Evolutionary conservation across 2,797 vertebrate species (phyloP).

Genomic region (Hippopotamyrus pictus): DNA sequence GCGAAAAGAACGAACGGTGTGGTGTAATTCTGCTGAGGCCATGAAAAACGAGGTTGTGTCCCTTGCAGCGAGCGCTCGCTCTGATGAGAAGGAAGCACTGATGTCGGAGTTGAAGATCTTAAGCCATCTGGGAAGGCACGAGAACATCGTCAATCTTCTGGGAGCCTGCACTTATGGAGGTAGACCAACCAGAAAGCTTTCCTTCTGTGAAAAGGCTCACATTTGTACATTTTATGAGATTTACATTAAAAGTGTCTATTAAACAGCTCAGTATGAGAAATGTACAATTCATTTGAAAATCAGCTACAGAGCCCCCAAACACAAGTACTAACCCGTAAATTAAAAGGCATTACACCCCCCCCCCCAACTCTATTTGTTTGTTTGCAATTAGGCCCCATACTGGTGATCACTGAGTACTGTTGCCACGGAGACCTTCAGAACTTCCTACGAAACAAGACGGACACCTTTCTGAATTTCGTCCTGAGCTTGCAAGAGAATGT

Average conservation of each 20-base stretch:
- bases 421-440: constrained; percentile 86
- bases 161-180: constrained; percentile 90
- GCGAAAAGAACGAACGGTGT: background rate
- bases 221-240: background rate
- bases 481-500: constrained; percentile 48
- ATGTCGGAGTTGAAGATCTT: constrained; percentile 97
- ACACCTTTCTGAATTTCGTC: constrained; percentile 60
- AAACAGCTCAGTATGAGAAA: background rate
- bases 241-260: background rate
- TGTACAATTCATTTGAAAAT: background rate
- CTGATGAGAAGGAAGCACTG: constrained; percentile 84
- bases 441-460: constrained; percentile 73
- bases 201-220: background rate
- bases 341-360: background rate
- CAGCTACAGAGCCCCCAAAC: background rate
- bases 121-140: constrained; percentile 83
- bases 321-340: background rate
- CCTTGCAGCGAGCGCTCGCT: constrained; percentile 76
- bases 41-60: background rate
- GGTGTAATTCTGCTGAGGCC: background rate
- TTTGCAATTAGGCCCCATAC: constrained; percentile 72
- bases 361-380: background rate
- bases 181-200: constrained; percentile 35
- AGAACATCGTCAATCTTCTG: constrained; percentile 90
- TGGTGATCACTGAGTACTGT: constrained; percentile 95